Base-by-base conservation (phyloP, 1,140 invertebrate genomes). In the Chrysomallon squamiferum region DNA sequence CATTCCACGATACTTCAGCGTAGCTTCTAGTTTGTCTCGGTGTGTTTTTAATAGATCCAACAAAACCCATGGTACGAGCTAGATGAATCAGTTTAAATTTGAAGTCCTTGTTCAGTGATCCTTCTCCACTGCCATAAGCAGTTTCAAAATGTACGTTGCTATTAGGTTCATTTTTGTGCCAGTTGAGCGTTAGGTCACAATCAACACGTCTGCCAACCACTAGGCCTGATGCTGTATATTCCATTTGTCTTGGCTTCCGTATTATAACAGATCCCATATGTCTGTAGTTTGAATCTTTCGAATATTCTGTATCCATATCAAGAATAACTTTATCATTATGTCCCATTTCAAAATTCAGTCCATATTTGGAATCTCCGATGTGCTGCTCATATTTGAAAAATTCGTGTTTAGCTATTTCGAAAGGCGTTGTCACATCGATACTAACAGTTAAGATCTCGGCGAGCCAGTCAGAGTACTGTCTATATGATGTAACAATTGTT, bases 291-390 rank as follows among this genome's bases (percentile, higher is more conserved):
- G 75, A 68, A 20, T 62, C 58, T 25, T 58, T 64, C 41, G 66
- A 66, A 18, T 75, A 59, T 29, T 73, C 77, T 15, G 69, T 33
- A 32, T 75, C 72, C 32, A 77, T 76, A 56, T 80, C 72, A n/a
- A 73, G 7, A 27, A 69, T 47, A 11, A 29, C 54, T 11, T 71
- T 43, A 7, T 59, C 74, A 57, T 76, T 76, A 32, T 54, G 29
- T 27, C 25, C 50, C 5, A 30, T 22, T 27, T 54, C 50, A 9
- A 54, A 15, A 18, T 54, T 54, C n/a, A 20, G 22, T 54, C 18
- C 29, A 54, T 54, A 54, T 54, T 20, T 54, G n/a, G n/a, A 18
- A 11, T 15, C 18, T 20, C 50, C 50, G 18, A 27, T 25, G 25
- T 27, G n/a, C 22, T 54, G 50, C 25, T 54, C 50, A 54, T 20